A percentile compares a stretch with the other conserved stretches of the same genome.
Conservation (phyloP, 2,888 invertebrate species). For the Eupithecia subfuscata region DNA sequence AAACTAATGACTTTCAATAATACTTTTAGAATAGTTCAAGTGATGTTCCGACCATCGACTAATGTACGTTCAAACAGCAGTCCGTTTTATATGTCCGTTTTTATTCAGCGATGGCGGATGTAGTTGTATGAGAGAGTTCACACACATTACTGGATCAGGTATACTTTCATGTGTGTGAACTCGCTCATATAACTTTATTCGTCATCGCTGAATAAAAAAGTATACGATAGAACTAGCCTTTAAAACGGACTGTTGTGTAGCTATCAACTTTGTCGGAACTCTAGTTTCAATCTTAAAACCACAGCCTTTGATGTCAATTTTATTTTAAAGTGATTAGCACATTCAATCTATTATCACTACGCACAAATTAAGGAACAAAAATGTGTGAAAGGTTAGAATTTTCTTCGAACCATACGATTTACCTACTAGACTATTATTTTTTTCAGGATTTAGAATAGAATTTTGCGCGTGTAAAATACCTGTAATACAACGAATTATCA, state of each 20-base stretch:
- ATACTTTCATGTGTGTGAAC: too few species aligned
- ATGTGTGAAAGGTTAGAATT: conserved; percentile 31
- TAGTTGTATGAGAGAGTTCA: too few species aligned
- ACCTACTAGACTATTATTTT: background rate
- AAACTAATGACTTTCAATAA: background rate
- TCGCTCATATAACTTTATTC: too few species aligned
- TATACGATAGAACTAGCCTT: too few species aligned
- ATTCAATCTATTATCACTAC: conserved; percentile 42
- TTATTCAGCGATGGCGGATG: too few species aligned
- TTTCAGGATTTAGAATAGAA: background rate
- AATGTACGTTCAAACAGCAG: too few species aligned
- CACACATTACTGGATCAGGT: too few species aligned
- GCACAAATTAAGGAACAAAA: conserved; percentile 48
- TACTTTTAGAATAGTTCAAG: conserved; percentile 8
- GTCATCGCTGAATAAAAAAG: too few species aligned
- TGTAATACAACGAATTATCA: too few species aligned
- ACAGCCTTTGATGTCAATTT: conserved; percentile 51
- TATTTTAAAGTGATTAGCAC: conserved; percentile 31
- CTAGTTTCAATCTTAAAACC: conserved; percentile 29
- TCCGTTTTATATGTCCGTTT: too few species aligned
- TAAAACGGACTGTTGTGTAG: too few species aligned
- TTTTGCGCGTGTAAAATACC: background rate
- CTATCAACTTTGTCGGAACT: background rate
- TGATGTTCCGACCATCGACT: background rate
- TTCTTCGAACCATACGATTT: background rate